A percentile compares a stretch with the other conserved stretches of the same genome.
phyloP scores from a whole-genome alignment of 1,140 invertebrate genomes.

The Tribolium castaneum region DNA sequence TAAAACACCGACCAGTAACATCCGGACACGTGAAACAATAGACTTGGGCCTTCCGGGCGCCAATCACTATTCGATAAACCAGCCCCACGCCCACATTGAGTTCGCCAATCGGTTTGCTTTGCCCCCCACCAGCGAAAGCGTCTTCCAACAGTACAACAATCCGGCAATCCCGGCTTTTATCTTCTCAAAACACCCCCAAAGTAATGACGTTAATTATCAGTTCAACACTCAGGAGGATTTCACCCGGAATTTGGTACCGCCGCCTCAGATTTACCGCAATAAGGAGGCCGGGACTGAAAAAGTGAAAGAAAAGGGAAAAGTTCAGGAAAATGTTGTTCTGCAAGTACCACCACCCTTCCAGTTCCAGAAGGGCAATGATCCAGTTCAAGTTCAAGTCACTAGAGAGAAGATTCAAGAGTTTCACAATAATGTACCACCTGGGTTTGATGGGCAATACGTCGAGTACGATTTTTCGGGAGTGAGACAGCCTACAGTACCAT shows the following conservation, averaged over 20 bases:
- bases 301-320: slow-evolving; percentile 12
- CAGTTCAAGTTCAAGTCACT: slow-evolving; percentile 58
- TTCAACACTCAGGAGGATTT: slow-evolving; percentile 56
- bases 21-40: slow-evolving; percentile 50
- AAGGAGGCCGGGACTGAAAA: slow-evolving; percentile 43
- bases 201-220: slow-evolving; percentile 47
- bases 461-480: slow-evolving; percentile 47
- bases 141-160: slow-evolving; percentile 42
- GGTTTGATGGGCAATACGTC: slow-evolving; percentile 43
- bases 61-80: slow-evolving; percentile 44
- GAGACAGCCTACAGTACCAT: slow-evolving; percentile 44
- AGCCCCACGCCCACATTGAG: slow-evolving; percentile 53
- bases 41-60: slow-evolving; percentile 48
- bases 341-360: slow-evolving; percentile 50
- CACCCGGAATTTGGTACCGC: slow-evolving; percentile 57
- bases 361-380: slow-evolving; percentile 36
- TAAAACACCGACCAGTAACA: slow-evolving; percentile 38
- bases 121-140: slow-evolving; percentile 14
- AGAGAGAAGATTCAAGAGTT: slow-evolving; percentile 61
- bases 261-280: slow-evolving; percentile 48
- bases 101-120: slow-evolving; percentile 53
- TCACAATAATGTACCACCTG: slow-evolving; percentile 51
- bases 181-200: slow-evolving; percentile 48
- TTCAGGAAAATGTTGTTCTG: slow-evolving; percentile 40
- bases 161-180: slow-evolving; percentile 19